Evolutionary conservation across 1,140 invertebrate genomes (phyloP).

Genomic region (Monomorium pharaonis): DNA sequence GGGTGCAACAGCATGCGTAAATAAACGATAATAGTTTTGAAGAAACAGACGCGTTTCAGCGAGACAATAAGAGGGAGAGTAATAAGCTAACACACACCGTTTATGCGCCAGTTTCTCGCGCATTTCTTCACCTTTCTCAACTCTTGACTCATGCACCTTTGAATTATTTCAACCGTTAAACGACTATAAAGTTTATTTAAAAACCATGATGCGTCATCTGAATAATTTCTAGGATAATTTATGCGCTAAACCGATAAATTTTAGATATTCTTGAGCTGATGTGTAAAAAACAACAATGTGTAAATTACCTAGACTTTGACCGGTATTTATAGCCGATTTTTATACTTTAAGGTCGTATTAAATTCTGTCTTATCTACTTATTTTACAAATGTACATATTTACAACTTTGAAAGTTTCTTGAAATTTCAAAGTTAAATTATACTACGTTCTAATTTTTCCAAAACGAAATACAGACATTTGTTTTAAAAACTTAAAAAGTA

Average conservation of each 20-base stretch:
- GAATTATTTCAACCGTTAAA: background rate
- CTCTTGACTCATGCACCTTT: background rate
- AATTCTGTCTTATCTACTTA: no score
- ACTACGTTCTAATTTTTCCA: no score
- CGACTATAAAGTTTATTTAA: background rate
- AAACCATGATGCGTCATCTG: background rate
- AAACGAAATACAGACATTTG: no score
- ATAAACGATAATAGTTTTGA: slow-evolving; percentile 34
- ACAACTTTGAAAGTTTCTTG: no score
- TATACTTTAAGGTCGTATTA: no score
- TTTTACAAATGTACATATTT: no score
- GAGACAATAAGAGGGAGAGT: background rate
- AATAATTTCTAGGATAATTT: background rate
- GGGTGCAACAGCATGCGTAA: slow-evolving; percentile 20
- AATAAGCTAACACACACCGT: background rate
- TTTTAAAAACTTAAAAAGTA: no score
- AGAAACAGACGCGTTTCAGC: slow-evolving; percentile 18
- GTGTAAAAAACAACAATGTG: no score
- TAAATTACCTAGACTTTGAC: background rate
- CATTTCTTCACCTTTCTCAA: background rate
- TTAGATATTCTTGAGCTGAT: background rate
- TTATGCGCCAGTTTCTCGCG: background rate
- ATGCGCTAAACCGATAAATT: background rate
- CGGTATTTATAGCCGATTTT: no score
- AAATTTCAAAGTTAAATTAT: no score